Conservation (phyloP, 2,888 invertebrate genomes). For the Meliscaeva auricollis region DNA sequence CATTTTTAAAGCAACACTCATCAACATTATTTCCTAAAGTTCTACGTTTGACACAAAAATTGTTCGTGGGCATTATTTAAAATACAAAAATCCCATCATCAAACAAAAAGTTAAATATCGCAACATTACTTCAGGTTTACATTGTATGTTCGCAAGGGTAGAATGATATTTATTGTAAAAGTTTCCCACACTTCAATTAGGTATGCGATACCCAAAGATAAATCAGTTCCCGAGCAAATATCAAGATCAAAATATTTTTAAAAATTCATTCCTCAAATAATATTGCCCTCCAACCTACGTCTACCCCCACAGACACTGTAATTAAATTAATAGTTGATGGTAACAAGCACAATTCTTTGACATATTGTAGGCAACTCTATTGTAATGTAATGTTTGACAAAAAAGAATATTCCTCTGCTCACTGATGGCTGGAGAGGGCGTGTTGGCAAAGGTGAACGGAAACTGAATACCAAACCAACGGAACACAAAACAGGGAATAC, state of each 20-base stretch:
- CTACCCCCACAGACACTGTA: constrained; percentile 53
- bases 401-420: constrained; percentile 33
- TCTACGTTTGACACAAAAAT: too few relatives aligned
- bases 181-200: constrained; percentile 8
- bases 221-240: not conserved
- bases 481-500: constrained; percentile 55
- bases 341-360: constrained; percentile 48
- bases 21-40: too few relatives aligned
- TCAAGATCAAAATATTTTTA: not conserved
- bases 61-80: too few relatives aligned
- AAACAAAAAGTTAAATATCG: too few relatives aligned
- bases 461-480: constrained; percentile 67
- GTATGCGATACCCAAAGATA: not conserved
- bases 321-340: constrained; percentile 59
- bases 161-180: too few relatives aligned
- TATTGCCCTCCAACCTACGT: not conserved
- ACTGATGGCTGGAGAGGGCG: constrained; percentile 56
- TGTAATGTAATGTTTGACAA: constrained; percentile 47
- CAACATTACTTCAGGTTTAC: too few relatives aligned
- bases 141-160: too few relatives aligned
- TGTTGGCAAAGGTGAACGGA: constrained; percentile 73
- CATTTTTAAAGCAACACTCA: too few relatives aligned
- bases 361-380: constrained; percentile 26
- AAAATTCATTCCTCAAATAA: not conserved
- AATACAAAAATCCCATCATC: too few relatives aligned